phyloP scores from a whole-genome alignment of 1,140 invertebrate genomes.

The Drosophila gunungcola region DNA sequence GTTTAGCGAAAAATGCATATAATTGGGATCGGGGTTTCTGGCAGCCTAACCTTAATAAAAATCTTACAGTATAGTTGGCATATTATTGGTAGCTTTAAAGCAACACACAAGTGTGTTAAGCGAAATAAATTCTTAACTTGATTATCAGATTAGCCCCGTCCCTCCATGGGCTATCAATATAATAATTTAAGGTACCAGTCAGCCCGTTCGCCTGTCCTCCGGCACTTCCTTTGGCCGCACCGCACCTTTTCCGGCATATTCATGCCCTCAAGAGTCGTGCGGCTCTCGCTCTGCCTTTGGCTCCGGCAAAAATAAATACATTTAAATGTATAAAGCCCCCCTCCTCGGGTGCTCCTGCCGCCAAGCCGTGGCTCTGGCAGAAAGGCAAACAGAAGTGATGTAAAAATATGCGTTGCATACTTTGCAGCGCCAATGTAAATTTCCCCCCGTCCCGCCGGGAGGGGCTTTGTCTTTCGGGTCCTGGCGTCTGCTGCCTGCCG shows the following conservation, averaged over 20 bases:
- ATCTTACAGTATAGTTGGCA: neutral
- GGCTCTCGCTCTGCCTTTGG: constrained; percentile 27
- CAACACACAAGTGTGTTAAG: constrained; percentile 1
- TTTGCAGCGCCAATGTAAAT: constrained; percentile 76
- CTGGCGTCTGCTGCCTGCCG: constrained; percentile 44
- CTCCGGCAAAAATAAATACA: constrained; percentile 54
- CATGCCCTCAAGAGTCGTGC: constrained; percentile 15
- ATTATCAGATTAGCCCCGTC: constrained; percentile 33
- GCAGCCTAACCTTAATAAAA: neutral
- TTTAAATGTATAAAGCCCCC: constrained; percentile 49
- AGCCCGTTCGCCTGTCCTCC: neutral
- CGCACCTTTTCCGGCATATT: constrained; percentile 27
- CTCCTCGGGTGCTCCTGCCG: constrained; percentile 6
- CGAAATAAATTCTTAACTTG: constrained; percentile 31
- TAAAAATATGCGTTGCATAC: constrained; percentile 79
- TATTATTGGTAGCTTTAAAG: neutral
- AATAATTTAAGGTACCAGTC: constrained; percentile 35
- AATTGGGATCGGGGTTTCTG: neutral
- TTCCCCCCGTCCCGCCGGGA: constrained; percentile 26
- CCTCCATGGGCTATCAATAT: constrained; percentile 30
- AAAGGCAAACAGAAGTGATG: constrained; percentile 71
- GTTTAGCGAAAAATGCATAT: constrained; percentile 57
- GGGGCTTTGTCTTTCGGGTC: constrained; percentile 52
- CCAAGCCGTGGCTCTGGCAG: constrained; percentile 33
- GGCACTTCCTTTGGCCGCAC: constrained; percentile 23